These are phyloP conservation scores for Tholera decimalis DNA, from an alignment of 2,888 invertebrate species.

Conservation along the genomic window DNA sequence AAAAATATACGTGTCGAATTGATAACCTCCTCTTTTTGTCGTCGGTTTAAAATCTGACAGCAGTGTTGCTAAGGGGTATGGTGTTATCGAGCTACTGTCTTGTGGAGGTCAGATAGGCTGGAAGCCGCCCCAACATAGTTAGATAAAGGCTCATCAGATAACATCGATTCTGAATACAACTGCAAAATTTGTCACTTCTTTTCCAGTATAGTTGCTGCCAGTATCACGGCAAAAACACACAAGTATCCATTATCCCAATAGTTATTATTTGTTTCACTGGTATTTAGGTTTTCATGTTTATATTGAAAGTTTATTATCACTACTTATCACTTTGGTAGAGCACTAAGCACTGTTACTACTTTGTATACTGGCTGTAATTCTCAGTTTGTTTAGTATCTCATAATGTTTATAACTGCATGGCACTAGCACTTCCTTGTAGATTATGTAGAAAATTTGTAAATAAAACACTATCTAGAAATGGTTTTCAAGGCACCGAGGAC, in stretches of 20 bases:
- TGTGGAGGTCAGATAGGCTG: no score
- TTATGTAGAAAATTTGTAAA: slow-evolving; percentile 54
- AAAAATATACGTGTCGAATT: no score
- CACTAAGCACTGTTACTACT: slow-evolving; percentile 17
- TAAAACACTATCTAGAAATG: slow-evolving; percentile 8
- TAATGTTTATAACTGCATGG: slow-evolving; percentile 50
- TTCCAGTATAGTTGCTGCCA: background rate
- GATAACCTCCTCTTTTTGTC: no score
- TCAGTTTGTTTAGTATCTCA: slow-evolving; percentile 32
- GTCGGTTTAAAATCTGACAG: no score
- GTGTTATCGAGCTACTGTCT: no score
- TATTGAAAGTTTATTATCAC: slow-evolving; percentile 9
- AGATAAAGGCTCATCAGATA: no score
- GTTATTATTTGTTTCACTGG: slow-evolving; percentile 44
- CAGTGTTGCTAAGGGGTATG: no score
- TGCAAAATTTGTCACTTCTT: slow-evolving; percentile 3
- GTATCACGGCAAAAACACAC: background rate
- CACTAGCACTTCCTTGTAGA: slow-evolving; percentile 24
- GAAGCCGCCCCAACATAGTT: no score
- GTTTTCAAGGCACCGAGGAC: slow-evolving; percentile 38
- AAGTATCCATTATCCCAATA: slow-evolving; percentile 8
- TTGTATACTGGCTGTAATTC: slow-evolving; percentile 29
- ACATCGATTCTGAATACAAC: slow-evolving; percentile 56
- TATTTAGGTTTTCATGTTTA: slow-evolving; percentile 49
- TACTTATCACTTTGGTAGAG: slow-evolving; percentile 28